Evolutionary conservation across 1,140 invertebrate species (phyloP).

Genomic region (Drosophila novamexicana): DNA sequence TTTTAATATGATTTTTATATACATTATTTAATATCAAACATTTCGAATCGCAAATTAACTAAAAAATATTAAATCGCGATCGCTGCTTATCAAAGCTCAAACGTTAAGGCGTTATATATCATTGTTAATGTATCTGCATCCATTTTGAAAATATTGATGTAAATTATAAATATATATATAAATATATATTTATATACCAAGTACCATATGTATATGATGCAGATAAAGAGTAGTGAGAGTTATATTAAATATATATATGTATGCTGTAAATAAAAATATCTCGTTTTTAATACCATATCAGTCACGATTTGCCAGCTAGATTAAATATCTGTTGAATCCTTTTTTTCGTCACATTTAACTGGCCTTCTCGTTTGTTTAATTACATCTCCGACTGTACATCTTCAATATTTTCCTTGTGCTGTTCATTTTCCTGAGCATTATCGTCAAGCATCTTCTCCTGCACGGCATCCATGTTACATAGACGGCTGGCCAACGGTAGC

Average conservation of each 20-base stretch:
- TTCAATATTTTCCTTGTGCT: not conserved
- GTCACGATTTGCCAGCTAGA: slow-evolving; percentile 3
- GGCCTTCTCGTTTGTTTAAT: not conserved
- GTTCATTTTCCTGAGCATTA: not conserved
- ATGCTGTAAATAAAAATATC: slow-evolving; percentile 56
- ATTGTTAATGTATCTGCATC: slow-evolving; percentile 60
- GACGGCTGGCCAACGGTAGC: not conserved
- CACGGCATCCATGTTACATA: too few species aligned
- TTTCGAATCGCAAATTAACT: slow-evolving; percentile 11
- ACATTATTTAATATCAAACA: slow-evolving; percentile 38
- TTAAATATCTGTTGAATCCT: not conserved
- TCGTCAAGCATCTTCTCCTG: not conserved
- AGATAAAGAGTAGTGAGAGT: slow-evolving; percentile 32
- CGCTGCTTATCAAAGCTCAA: slow-evolving; percentile 54
- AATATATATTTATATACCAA: slow-evolving; percentile 6
- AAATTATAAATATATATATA: slow-evolving; percentile 27
- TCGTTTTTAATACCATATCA: slow-evolving; percentile 24
- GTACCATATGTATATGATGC: slow-evolving; percentile 23
- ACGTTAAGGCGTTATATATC: slow-evolving; percentile 54
- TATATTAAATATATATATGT: slow-evolving; percentile 49
- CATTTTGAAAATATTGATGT: slow-evolving; percentile 40
- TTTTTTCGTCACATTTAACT: not conserved
- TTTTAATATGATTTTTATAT: slow-evolving; percentile 46
- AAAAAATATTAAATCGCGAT: slow-evolving; percentile 28
- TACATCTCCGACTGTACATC: not conserved